Evolutionary conservation across 2,113 vertebrate genomes (phyloP).

Genomic region (Saguinus imperator): DNA sequence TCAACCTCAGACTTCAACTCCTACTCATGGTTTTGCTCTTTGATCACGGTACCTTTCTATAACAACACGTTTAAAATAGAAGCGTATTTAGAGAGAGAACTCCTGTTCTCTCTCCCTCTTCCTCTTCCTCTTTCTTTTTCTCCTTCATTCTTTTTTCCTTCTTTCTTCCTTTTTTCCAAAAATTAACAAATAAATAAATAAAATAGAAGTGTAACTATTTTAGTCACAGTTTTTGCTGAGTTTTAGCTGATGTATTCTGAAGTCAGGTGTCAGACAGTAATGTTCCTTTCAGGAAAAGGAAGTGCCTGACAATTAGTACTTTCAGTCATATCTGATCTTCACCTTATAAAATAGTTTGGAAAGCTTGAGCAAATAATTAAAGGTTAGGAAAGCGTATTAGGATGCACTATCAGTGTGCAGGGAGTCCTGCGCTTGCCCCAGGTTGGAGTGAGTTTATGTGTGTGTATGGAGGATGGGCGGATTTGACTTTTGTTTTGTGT

Average conservation of each 20-base stretch:
- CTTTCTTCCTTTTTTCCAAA: too few relatives aligned
- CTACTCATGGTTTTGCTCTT: not conserved
- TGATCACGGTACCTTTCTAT: not conserved
- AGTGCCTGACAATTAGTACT: not conserved
- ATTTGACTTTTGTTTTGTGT: not conserved
- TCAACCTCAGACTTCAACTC: not conserved
- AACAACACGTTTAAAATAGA: not conserved
- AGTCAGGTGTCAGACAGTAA: not conserved
- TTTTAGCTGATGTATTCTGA: not conserved
- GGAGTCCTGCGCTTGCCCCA: not conserved
- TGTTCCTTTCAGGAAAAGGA: not conserved
- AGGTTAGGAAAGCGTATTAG: not conserved
- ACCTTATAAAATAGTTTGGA: not conserved
- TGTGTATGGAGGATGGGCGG: too few relatives aligned
- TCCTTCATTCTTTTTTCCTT: too few relatives aligned
- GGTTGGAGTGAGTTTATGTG: fast-evolving
- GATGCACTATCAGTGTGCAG: fast-evolving
- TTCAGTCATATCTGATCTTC: not conserved
- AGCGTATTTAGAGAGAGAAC: too few relatives aligned
- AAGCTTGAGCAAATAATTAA: not conserved
- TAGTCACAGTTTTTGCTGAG: not conserved
- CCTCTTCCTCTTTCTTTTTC: too few relatives aligned
- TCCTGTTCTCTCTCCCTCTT: too few relatives aligned
- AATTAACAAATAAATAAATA: not conserved
- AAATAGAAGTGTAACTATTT: not conserved